Conservation (phyloP, 2,113 vertebrate species). For the Bothrops jararaca region DNA sequence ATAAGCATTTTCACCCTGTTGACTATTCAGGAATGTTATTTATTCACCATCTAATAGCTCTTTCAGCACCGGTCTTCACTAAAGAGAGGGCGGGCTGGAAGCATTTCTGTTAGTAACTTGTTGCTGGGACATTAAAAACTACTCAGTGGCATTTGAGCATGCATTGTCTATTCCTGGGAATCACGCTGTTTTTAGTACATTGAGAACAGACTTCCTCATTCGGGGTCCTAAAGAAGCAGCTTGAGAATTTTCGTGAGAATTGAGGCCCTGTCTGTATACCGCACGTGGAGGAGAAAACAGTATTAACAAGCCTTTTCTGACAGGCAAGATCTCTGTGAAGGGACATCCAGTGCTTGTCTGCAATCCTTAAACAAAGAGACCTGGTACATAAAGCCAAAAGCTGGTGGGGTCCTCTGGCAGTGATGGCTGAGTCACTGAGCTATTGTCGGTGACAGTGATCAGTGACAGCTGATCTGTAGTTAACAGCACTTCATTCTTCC, state of each 20-base stretch:
- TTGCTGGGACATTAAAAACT: constrained; percentile 16
- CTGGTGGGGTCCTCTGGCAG: background rate
- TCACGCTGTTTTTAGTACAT: background rate
- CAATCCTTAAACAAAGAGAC: background rate
- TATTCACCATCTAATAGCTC: background rate
- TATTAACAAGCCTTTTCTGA: background rate
- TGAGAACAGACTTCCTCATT: constrained; percentile 3
- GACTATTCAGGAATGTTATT: background rate
- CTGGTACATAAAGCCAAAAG: background rate
- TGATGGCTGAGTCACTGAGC: background rate
- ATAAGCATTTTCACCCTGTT: background rate
- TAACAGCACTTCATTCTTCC: background rate
- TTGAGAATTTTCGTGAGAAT: background rate
- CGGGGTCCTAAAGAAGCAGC: background rate
- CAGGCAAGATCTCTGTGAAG: background rate
- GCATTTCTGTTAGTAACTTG: background rate
- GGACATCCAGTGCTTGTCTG: background rate
- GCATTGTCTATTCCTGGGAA: constrained; percentile 9
- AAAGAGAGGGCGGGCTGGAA: background rate
- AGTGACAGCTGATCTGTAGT: background rate
- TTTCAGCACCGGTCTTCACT: background rate
- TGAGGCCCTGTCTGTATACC: background rate
- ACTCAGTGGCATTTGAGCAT: background rate
- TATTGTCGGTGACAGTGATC: background rate
- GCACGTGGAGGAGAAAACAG: background rate